Conservation (phyloP, 2,888 invertebrate species). For the Temnothorax rugatulus region DNA sequence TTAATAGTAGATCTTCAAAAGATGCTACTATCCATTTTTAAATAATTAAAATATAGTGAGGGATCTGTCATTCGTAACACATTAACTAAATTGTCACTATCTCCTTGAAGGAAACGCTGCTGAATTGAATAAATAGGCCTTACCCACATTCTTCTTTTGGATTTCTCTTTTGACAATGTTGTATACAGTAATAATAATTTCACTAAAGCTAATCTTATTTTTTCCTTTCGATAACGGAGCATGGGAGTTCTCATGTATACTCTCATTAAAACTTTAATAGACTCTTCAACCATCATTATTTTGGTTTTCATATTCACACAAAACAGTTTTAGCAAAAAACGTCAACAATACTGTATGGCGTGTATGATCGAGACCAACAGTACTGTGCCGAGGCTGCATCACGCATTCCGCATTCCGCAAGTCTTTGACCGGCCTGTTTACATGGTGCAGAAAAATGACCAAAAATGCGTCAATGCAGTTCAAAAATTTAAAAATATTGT, state of each 20-base stretch:
- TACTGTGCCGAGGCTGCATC: not conserved
- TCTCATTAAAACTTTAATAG: not conserved
- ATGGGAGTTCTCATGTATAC: slow-evolving; percentile 9
- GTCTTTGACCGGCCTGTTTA: not conserved
- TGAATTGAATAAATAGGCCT: slow-evolving; percentile 1
- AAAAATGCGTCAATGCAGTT: slow-evolving; percentile 9
- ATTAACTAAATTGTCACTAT: slow-evolving; percentile 9
- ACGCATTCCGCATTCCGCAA: not conserved
- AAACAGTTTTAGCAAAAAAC: not conserved
- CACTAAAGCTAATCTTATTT: not conserved
- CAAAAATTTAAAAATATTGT: slow-evolving; percentile 2
- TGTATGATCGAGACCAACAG: not conserved
- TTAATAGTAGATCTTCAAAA: slow-evolving; percentile 1
- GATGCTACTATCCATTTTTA: not conserved
- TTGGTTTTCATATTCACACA: slow-evolving; percentile 4
- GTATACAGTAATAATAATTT: not conserved
- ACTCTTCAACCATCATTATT: not conserved
- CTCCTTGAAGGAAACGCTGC: not conserved
- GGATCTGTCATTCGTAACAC: not conserved
- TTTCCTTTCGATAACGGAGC: not conserved
- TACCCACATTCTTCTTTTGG: slow-evolving; percentile 6
- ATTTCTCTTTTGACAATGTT: not conserved
- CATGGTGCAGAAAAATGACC: not conserved
- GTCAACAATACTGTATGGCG: not conserved
- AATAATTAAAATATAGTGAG: slow-evolving; percentile 6